phyloP scores from a whole-genome alignment of 1,140 invertebrate species.

The Amyelois transitella region DNA sequence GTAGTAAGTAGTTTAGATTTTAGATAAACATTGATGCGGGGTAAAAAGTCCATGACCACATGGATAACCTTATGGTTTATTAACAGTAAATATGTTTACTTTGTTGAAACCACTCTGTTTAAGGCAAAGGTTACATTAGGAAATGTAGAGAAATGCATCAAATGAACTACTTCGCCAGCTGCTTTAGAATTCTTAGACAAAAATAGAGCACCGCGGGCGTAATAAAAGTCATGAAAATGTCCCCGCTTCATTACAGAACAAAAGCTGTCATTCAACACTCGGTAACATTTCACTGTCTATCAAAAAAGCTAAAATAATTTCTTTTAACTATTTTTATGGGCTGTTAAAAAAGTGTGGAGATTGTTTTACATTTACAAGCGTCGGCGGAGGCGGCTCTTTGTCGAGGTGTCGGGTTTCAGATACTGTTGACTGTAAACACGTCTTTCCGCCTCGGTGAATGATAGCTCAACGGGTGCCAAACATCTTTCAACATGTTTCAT shows the following conservation, averaged over 20 bases:
- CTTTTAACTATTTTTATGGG: constrained; percentile 71
- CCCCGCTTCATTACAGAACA: constrained; percentile 69
- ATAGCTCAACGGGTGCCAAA: constrained; percentile 57
- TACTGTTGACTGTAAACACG: constrained; percentile 68
- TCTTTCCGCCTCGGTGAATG: constrained; percentile 55
- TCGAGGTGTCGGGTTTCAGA: constrained; percentile 52
- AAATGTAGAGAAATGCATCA: too few species aligned
- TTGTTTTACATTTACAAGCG: constrained; percentile 72
- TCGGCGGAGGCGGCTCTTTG: constrained; percentile 65
- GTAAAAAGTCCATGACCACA: too few species aligned
- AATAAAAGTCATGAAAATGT: constrained; percentile 64
- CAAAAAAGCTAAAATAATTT: constrained; percentile 60
- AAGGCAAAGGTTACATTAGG: too few species aligned
- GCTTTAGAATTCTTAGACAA: constrained; percentile 36
- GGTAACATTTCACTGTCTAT: constrained; percentile 72
- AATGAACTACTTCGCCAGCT: too few species aligned
- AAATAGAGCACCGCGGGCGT: constrained; percentile 55
- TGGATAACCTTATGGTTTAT: too few species aligned
- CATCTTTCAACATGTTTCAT: neutral
- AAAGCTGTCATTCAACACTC: constrained; percentile 69
- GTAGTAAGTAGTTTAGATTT: too few species aligned
- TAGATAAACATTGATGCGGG: too few species aligned
- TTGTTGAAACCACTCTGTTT: too few species aligned
- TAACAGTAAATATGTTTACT: too few species aligned
- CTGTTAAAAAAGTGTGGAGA: constrained; percentile 65